Conservation (phyloP, 1,140 invertebrate genomes). For the Hydropsyche tenuis region DNA sequence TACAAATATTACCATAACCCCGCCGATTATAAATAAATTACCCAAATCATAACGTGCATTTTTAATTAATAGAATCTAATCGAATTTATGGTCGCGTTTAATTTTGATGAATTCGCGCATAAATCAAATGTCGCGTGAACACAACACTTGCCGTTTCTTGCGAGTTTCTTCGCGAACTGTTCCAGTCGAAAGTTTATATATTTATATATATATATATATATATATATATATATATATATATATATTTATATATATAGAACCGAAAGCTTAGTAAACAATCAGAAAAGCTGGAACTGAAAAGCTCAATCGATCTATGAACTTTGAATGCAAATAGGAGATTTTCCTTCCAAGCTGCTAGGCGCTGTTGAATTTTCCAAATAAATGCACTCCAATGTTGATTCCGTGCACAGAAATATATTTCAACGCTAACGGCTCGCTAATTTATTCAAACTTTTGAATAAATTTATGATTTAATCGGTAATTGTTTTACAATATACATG, state of each 20-base stretch:
- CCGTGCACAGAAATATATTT: not conserved
- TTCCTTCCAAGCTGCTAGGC: not conserved
- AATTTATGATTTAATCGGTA: not conserved
- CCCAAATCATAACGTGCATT: not conserved
- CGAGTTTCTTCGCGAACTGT: too few species aligned
- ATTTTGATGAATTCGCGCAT: too few species aligned
- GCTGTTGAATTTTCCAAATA: not conserved
- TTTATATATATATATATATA: not conserved
- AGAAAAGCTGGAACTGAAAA: slow-evolving; percentile 9
- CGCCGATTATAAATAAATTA: not conserved
- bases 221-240: slow-evolving; percentile 8
- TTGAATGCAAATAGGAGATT: slow-evolving; percentile 9
- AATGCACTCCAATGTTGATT: not conserved
- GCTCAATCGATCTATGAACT: slow-evolving; percentile 10
- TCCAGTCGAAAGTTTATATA: not conserved
- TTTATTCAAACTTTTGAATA: slow-evolving; percentile 6
- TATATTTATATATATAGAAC: not conserved
- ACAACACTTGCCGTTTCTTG: too few species aligned
- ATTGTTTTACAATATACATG: not conserved
- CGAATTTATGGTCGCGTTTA: too few species aligned
- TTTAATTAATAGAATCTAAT: too few species aligned
- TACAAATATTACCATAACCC: slow-evolving; percentile 16
- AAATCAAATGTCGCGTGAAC: too few species aligned
- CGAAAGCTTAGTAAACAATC: slow-evolving; percentile 18
- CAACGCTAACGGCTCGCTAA: not conserved